These are phyloP conservation scores for Diaperis boleti DNA, from an alignment of 2,888 invertebrate species.

Conservation along the genomic window DNA sequence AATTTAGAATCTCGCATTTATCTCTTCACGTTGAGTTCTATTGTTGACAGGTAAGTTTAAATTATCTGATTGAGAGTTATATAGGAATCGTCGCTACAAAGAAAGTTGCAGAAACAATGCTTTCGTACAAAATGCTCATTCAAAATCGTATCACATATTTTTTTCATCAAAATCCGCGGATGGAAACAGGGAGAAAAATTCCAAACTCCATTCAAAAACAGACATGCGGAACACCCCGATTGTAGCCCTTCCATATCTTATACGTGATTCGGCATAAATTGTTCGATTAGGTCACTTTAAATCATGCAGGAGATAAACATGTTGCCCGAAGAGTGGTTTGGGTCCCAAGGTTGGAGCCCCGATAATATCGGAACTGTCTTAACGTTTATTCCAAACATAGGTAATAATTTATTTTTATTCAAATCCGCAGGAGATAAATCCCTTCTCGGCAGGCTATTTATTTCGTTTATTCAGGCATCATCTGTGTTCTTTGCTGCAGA, in stretches of 20 bases:
- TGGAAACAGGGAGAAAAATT: slow-evolving; percentile 28
- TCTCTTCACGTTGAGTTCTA: no score
- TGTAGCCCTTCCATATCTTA: slow-evolving; percentile 7
- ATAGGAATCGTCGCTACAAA: slow-evolving; percentile 3
- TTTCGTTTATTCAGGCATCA: slow-evolving; percentile 24
- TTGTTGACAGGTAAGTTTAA: no score
- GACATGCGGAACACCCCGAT: slow-evolving; percentile 16
- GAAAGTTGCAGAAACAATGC: slow-evolving; percentile 19
- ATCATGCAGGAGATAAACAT: slow-evolving; percentile 10
- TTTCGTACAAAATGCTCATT: slow-evolving; percentile 20
- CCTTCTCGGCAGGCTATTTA: slow-evolving; percentile 25
- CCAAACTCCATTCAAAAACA: slow-evolving; percentile 31
- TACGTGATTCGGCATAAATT: slow-evolving; percentile 6
- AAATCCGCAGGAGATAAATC: slow-evolving; percentile 27
- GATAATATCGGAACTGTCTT: slow-evolving; percentile 11
- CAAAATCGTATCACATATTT: slow-evolving; percentile 30
- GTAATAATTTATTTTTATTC: slow-evolving; percentile 31
- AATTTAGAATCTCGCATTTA: no score
- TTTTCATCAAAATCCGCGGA: slow-evolving; percentile 17
- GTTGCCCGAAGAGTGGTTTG: background rate
- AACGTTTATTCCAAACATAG: slow-evolving; percentile 18
- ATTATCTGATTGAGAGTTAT: slow-evolving; percentile 27
- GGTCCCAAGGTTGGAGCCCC: slow-evolving; percentile 1
- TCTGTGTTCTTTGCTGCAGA: slow-evolving; percentile 15
- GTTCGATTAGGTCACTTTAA: slow-evolving; percentile 6